These are phyloP conservation scores for Sebastes minor DNA, from an alignment of 2,797 vertebrate genomes.

Conservation along the genomic window DNA sequence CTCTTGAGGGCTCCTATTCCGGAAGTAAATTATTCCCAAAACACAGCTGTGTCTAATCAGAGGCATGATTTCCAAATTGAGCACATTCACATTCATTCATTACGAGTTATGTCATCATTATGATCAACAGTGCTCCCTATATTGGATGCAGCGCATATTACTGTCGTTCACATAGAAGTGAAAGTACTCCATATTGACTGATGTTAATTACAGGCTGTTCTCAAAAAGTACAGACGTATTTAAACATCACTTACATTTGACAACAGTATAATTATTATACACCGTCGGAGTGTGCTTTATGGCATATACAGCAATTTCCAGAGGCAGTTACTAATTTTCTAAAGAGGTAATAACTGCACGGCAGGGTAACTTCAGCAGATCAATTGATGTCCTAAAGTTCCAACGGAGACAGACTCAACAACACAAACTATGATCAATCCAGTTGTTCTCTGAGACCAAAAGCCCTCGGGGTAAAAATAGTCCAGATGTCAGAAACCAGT, in stretches of 20 bases:
- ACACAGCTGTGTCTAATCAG: slow-evolving; percentile 55
- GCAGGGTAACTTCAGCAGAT: slow-evolving; percentile 14
- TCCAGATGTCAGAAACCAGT: slow-evolving; percentile 51
- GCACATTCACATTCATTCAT: slow-evolving; percentile 39
- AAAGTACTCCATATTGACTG: slow-evolving; percentile 24
- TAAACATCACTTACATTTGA: slow-evolving; percentile 39
- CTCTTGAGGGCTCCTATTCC: background rate
- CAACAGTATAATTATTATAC: slow-evolving; percentile 40
- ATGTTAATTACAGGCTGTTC: slow-evolving; percentile 44
- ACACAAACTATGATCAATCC: slow-evolving; percentile 36
- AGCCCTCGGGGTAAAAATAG: slow-evolving; percentile 43
- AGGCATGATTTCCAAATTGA: slow-evolving; percentile 32
- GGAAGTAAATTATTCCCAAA: slow-evolving; percentile 43
- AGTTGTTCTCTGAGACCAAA: slow-evolving; percentile 31
- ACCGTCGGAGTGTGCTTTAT: background rate
- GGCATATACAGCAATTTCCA: slow-evolving; percentile 13
- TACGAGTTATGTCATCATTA: slow-evolving; percentile 6
- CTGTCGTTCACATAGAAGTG: background rate
- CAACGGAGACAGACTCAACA: background rate
- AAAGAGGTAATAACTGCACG: slow-evolving; percentile 13
- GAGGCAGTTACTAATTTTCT: slow-evolving; percentile 29
- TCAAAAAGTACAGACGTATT: slow-evolving; percentile 20
- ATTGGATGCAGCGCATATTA: slow-evolving; percentile 8
- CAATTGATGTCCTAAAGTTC: slow-evolving; percentile 9
- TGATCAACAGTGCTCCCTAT: background rate